Evolutionary conservation across 1,140 invertebrate species (phyloP), one percentile per base, ranked within the genome.

Genomic region (Drosophila sucinea): DNA sequence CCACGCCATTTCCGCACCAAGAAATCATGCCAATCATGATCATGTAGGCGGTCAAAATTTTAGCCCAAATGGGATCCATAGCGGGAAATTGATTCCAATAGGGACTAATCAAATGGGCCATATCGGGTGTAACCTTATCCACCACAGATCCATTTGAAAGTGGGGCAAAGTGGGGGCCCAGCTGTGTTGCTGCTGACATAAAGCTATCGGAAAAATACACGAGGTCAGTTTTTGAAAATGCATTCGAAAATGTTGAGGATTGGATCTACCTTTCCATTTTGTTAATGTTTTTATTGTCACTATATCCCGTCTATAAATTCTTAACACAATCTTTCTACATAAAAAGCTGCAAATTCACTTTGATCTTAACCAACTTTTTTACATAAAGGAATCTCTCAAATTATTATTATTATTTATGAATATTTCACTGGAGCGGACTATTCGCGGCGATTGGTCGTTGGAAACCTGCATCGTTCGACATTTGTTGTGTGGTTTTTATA

Each of bases 31-130:
- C 91, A 47, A 92, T 92, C 4, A 89, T 60, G 47, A 91, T 77
- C 81, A 92, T 85, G 64, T 92, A 92, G 63, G 77, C 77, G 56
- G 90, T 87, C 1, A 92, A 67, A 55, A 92, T 77, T 63, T 92
- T 92, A 0, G 85, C 86, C 96, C 96, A 97, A 8, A 96, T 85
- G 7, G 96, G 95, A 90, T 96, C 95, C 93, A 96, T 93, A 23
- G 96, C 96, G 56, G 96, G 95, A 79, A 95, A 97, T 84, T 96
- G 95, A 90, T 93, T 94, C 96, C 96, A 96, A 80, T 96, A 94
- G 3, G 94, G 91, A 86, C 96, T 95, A 41, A 97, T 93, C 78
- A 96, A 79, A 79, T 95, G 94, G 25, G 96, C 91, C 95, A 96
- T 96, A 25, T 96, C 96, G 60, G 94, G 93, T 35, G 94, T 94